These are phyloP conservation scores for Littorina saxatilis DNA, from an alignment of 1,140 invertebrate species.

Conservation along the genomic window DNA sequence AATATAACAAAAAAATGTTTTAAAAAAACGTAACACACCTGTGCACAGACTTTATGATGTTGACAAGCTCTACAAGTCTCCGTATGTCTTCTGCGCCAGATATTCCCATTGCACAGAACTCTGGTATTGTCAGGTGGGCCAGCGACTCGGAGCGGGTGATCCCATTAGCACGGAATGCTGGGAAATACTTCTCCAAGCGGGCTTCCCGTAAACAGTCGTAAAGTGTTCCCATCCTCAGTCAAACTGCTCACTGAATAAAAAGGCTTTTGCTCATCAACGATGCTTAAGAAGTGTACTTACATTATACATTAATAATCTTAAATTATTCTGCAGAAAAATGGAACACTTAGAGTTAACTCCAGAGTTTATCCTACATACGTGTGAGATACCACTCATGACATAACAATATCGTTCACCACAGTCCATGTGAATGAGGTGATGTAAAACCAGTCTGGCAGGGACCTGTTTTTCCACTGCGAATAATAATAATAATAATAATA, in stretches of 20 bases:
- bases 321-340: background rate
- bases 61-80: slow-evolving; percentile 67
- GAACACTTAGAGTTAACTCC: no score
- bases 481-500: no score
- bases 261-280: no score
- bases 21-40: no score
- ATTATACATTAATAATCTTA: background rate
- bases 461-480: no score
- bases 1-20: no score
- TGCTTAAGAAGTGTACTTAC: background rate
- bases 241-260: slow-evolving; percentile 29
- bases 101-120: slow-evolving; percentile 67
- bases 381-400: no score
- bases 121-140: slow-evolving; percentile 62
- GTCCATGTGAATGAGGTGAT: no score
- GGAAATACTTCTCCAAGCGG: slow-evolving; percentile 70
- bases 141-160: slow-evolving; percentile 70
- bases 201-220: slow-evolving; percentile 72
- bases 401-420: no score
- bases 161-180: slow-evolving; percentile 67
- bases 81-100: slow-evolving; percentile 65
- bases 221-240: slow-evolving; percentile 64
- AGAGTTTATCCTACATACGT: no score
- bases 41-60: slow-evolving; percentile 71
- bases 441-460: no score